Evolutionary conservation across 2,113 vertebrate species (phyloP).

Genomic region (Oxygymnocypris stewartii): DNA sequence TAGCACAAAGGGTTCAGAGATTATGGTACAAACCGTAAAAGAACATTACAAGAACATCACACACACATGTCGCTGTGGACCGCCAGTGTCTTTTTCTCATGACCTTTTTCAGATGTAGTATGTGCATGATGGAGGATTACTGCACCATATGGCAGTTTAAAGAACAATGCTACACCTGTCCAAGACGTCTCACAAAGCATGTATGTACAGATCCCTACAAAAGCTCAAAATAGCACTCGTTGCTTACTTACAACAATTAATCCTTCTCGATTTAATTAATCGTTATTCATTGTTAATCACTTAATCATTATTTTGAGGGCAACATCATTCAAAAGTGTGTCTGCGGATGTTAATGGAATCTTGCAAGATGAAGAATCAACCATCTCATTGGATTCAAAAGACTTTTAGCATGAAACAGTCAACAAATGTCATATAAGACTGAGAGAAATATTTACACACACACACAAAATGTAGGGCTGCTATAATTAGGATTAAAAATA

Average conservation of each 20-base stretch:
- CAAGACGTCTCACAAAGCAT: conserved; percentile 44
- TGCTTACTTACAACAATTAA: conserved; percentile 16
- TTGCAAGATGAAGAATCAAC: neutral
- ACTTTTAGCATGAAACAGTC: neutral
- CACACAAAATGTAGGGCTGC: neutral
- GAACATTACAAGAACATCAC: conserved; percentile 53
- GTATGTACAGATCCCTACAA: conserved; percentile 10
- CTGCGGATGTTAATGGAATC: neutral
- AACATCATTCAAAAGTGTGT: neutral
- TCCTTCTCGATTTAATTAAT: neutral
- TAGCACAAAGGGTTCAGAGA: conserved; percentile 51
- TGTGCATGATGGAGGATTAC: conserved; percentile 76
- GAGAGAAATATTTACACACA: neutral
- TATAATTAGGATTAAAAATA: neutral
- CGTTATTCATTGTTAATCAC: neutral
- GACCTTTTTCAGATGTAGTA: conserved; percentile 74
- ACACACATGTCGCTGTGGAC: conserved; percentile 46
- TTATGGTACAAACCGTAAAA: conserved; percentile 61
- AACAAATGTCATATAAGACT: neutral
- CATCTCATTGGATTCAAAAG: neutral
- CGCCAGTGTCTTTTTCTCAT: conserved; percentile 64
- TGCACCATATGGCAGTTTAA: conserved; percentile 73
- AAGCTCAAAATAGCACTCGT: conserved; percentile 35
- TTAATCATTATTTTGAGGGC: neutral
- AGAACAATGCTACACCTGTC: conserved; percentile 79